A percentile compares a stretch with the other conserved stretches of the same genome.
Conservation (phyloP, 1,140 invertebrate species). For the Trachelipus rathkii region DNA sequence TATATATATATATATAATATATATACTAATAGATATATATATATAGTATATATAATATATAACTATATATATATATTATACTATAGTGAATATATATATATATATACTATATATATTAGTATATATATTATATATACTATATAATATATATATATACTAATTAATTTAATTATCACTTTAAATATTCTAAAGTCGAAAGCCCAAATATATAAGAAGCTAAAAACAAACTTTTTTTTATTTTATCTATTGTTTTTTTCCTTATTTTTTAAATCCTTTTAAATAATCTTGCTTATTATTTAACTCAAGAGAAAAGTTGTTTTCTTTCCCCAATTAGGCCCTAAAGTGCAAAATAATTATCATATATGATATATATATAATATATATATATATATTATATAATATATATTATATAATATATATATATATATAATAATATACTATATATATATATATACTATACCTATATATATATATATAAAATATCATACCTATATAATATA, state of each 20-base stretch:
- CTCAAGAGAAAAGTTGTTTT: no score
- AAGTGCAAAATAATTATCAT: background rate
- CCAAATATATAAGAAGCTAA: background rate
- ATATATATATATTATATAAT: conserved; percentile 24
- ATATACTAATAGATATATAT: conserved; percentile 16
- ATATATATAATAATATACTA: conserved; percentile 23
- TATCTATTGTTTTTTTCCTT: no score
- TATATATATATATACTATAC: conserved; percentile 26
- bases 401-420: conserved; percentile 5
- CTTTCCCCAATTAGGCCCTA: no score
- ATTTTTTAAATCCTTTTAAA: no score
- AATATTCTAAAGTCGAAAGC: background rate
- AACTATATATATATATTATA: conserved; percentile 26
- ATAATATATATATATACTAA: conserved; percentile 22
- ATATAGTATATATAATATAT: no score
- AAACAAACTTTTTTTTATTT: background rate
- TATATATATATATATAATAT: conserved; percentile 26
- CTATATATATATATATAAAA: background rate
- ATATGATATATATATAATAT: conserved; percentile 27
- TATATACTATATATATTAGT: conserved; percentile 20
- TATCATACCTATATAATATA: no score
- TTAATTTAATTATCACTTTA: no score
- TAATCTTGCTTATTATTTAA: no score
- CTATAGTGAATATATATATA: conserved; percentile 25
- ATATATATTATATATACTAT: background rate